phyloP scores from a whole-genome alignment of 2,113 vertebrate species.

The Phalacrocorax carbo region DNA sequence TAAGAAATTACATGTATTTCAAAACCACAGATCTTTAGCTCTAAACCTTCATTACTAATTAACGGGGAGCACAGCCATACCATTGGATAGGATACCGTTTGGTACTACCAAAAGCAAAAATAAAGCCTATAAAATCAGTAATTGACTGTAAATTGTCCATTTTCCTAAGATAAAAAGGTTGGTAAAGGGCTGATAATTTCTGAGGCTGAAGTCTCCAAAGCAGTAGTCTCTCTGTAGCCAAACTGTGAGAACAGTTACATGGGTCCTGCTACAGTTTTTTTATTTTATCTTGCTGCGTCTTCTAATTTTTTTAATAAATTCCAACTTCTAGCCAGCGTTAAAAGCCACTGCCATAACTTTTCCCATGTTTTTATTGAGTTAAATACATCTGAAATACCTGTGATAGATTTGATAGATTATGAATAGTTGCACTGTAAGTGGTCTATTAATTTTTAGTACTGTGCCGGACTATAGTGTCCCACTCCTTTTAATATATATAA shows the following conservation, averaged over 20 bases:
- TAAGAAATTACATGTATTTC: neutral
- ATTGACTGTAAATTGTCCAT: neutral
- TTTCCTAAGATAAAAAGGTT: neutral
- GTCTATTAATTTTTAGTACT: neutral
- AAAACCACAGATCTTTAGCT: neutral
- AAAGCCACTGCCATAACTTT: neutral
- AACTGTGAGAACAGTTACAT: neutral
- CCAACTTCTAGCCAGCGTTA: neutral
- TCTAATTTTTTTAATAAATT: neutral
- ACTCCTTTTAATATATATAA: neutral
- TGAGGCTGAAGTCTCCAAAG: neutral
- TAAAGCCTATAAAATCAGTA: neutral
- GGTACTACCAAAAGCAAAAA: neutral
- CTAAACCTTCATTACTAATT: neutral
- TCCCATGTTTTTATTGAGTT: neutral
- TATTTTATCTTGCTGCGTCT: neutral
- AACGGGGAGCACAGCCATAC: neutral
- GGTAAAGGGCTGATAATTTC: neutral
- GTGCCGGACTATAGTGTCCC: neutral
- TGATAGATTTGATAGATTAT: neutral
- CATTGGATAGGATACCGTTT: neutral
- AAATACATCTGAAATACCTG: neutral
- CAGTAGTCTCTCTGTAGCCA: neutral
- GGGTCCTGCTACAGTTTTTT: constrained; percentile 11
- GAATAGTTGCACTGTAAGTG: neutral